Evolutionary conservation across 1,140 invertebrate genomes (phyloP).

Genomic region (Hyphantria cunea): DNA sequence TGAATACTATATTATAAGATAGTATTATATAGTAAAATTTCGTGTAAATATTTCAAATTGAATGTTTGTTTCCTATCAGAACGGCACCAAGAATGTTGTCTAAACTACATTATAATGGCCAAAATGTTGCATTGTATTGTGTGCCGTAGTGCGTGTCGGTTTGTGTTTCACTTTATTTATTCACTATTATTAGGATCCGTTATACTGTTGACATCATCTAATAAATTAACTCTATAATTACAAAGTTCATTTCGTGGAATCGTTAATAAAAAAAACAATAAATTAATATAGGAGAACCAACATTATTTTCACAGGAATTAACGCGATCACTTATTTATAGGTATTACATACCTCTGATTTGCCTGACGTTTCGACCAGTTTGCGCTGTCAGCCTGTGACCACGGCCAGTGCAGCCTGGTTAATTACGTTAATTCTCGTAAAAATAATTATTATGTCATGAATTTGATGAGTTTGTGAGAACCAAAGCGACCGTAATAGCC

Average conservation of each 20-base stretch:
- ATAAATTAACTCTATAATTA: neutral
- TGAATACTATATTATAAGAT: too few species aligned
- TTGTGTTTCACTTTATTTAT: neutral
- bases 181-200: neutral
- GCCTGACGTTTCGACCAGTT: too few species aligned
- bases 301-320: too few species aligned
- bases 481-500: too few species aligned
- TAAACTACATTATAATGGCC: constrained; percentile 31
- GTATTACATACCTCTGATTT: too few species aligned
- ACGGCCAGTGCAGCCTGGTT: too few species aligned
- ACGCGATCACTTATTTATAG: too few species aligned
- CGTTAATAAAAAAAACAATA: neutral
- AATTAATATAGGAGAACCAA: too few species aligned
- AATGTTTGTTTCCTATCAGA: neutral
- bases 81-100: constrained; percentile 31
- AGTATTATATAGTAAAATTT: neutral
- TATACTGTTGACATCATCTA: neutral
- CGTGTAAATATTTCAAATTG: neutral
- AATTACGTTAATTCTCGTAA: too few species aligned
- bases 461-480: too few species aligned
- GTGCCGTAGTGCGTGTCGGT: neutral
- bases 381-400: too few species aligned
- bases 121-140: constrained; percentile 27
- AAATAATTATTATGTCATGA: too few species aligned
- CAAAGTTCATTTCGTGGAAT: neutral